Percentiles rank a stretch among this genome's conserved stretches.
These are phyloP conservation scores for Clarias batrachus DNA, from an alignment of 2,113 vertebrate genomes.

Conservation along the genomic window DNA sequence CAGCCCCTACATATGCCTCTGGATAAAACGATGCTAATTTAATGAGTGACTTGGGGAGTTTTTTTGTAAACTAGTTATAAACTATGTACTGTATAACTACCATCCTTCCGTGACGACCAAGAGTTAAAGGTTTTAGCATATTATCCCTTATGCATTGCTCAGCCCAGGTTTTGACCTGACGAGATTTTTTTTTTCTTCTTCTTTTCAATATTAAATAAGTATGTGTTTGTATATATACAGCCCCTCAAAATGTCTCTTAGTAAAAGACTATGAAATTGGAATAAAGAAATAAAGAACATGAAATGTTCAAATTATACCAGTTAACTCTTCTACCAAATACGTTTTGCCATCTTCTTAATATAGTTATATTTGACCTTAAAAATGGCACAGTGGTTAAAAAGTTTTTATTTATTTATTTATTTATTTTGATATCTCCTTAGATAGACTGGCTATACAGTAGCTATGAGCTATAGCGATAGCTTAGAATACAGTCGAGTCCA, in stretches of 20 bases:
- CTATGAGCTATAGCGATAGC: neutral
- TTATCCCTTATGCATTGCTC: neutral
- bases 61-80: neutral
- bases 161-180: slow-evolving; percentile 2
- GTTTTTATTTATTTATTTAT: neutral
- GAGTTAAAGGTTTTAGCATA: slow-evolving; percentile 24
- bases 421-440: neutral
- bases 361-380: neutral
- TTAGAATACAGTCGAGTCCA: too few species aligned
- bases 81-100: neutral
- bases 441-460: neutral
- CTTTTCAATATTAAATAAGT: neutral
- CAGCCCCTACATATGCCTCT: neutral
- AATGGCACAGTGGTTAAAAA: slow-evolving; percentile 3
- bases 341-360: neutral
- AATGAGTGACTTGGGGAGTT: neutral
- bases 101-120: neutral
- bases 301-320: neutral
- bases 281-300: neutral
- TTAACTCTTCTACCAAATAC: neutral
- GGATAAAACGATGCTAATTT: slow-evolving; percentile 7
- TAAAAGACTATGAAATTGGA: neutral
- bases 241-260: neutral
- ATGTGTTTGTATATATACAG: neutral
- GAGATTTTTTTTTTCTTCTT: too few species aligned